Base-by-base conservation (phyloP, 2,113 vertebrate genomes). In the Ceuthmochares aereus region DNA sequence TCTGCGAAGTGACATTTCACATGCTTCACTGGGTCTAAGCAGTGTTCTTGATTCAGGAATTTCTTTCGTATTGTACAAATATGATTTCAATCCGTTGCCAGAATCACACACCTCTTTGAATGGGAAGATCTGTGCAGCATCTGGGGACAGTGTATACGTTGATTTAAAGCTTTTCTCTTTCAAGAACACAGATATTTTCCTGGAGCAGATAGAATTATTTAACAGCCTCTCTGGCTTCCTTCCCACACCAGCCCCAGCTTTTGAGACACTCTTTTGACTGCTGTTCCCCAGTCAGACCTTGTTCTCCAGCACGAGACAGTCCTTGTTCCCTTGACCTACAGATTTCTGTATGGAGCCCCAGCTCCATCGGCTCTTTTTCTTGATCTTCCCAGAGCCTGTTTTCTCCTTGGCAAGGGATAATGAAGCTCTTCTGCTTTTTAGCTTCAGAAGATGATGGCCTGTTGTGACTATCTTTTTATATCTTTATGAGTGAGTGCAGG, bases 151-250 rank as follows among this genome's bases (percentile, higher is more conserved):
- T 6, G 7, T 13, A 7, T 12, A 4, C 63, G 79, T 64, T 91
- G 82, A 88, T 96, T 74, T 88, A 94, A 90, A 90, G 79, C 79
- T 81, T 92, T 95, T 87, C 87, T 23, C 78, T 83, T 62, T 63
- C 51, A 78, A 83, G 72, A 43, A 40, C 0, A 5, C 55, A 67
- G 75, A 85, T 78, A 47, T 93, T 96, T 96, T 93, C 79, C 93
- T 90, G 82, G 90, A 93, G 88, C 85, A 72, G 68, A 78, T 1
- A 88, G 76, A 90, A 81, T 87, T 83, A 78, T 84, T 96, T 75
- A 62, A 80, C 82, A 86, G 93, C 11, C 37, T 72, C 68, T 52
- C 15, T 78, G 85, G 45, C 72, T 52, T 63, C 64, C 37, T 40
- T 89, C 76, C 84, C 51, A 36, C 72, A 37, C 29, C 72, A 79